Percentiles rank a stretch among this genome's conserved stretches.
Conservation (phyloP, 2,113 vertebrate genomes). For the Rhynchopsitta pachyrhyncha region DNA sequence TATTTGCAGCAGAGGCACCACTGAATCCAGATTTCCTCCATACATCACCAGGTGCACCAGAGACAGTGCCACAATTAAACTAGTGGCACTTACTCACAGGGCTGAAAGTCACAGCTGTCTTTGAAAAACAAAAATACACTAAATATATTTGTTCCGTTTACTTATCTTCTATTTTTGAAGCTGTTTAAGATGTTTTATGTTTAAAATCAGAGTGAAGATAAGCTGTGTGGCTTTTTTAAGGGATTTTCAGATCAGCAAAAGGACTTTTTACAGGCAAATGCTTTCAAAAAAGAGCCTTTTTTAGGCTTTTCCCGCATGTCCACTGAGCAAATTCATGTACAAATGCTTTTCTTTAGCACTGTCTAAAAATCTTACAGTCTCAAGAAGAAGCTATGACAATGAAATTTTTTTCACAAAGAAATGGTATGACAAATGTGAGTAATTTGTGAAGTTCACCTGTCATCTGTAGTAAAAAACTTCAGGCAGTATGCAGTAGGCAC, state of each 20-base stretch:
- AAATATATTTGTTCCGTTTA: neutral
- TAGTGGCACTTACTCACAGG: neutral
- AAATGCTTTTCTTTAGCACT: neutral
- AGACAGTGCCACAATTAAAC: neutral
- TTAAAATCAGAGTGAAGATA: neutral
- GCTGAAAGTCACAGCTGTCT: neutral
- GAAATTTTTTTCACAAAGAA: neutral
- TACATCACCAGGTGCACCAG: neutral
- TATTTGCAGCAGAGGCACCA: neutral
- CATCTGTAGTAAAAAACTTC: neutral
- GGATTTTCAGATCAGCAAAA: neutral
- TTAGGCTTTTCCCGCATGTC: neutral
- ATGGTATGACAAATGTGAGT: neutral
- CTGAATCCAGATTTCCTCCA: neutral
- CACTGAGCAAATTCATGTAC: neutral
- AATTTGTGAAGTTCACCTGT: slow-evolving; percentile 4
- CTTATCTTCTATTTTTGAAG: neutral
- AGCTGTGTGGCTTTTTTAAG: neutral
- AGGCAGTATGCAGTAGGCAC: neutral
- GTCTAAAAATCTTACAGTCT: neutral
- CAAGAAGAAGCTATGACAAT: neutral
- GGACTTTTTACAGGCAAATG: neutral
- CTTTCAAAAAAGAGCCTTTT: neutral
- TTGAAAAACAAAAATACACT: neutral
- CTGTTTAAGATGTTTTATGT: neutral